Percentiles rank a stretch among this genome's conserved stretches.
Evolutionary conservation across 2,888 invertebrate genomes (phyloP).

Genomic region (Syritta pipiens): DNA sequence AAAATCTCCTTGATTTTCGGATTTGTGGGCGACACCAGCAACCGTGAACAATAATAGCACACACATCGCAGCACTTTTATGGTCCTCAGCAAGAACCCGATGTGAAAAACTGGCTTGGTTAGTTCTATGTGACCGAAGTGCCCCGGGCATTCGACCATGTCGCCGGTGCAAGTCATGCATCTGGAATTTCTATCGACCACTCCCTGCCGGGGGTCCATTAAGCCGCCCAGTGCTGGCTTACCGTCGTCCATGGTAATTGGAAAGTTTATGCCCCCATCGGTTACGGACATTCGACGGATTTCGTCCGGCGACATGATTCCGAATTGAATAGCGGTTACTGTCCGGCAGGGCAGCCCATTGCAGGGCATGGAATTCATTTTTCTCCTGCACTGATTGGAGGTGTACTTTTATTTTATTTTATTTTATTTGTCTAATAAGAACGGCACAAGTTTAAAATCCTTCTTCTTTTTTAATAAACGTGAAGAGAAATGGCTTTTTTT

Average conservation of each 20-base stretch:
- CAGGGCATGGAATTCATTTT: constrained; percentile 79
- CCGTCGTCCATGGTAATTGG: constrained; percentile 98
- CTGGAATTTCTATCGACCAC: constrained; percentile 93
- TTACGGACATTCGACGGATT: constrained; percentile 96
- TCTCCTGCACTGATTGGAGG: no score
- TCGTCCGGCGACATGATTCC: constrained; percentile 98
- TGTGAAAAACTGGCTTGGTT: constrained; percentile 97
- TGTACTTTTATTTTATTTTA: no score
- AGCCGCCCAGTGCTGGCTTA: constrained; percentile 94
- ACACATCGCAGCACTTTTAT: constrained; percentile 96
- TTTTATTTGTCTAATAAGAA: no score
- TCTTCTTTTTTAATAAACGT: no score
- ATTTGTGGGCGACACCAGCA: constrained; percentile 93
- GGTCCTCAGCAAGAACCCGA: constrained; percentile 95
- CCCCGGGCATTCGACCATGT: constrained; percentile 97
- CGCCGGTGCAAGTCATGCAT: constrained; percentile 95
- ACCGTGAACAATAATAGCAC: constrained; percentile 97
- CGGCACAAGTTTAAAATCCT: no score
- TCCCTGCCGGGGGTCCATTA: constrained; percentile 98
- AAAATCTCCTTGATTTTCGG: constrained; percentile 81
- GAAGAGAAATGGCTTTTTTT: no score
- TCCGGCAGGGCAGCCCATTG: constrained; percentile 83
- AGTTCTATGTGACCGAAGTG: constrained; percentile 98
- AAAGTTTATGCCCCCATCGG: constrained; percentile 94
- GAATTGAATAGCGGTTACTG: constrained; percentile 96